Conservation (phyloP, 2,113 vertebrate genomes). For the Caranx ignobilis region DNA sequence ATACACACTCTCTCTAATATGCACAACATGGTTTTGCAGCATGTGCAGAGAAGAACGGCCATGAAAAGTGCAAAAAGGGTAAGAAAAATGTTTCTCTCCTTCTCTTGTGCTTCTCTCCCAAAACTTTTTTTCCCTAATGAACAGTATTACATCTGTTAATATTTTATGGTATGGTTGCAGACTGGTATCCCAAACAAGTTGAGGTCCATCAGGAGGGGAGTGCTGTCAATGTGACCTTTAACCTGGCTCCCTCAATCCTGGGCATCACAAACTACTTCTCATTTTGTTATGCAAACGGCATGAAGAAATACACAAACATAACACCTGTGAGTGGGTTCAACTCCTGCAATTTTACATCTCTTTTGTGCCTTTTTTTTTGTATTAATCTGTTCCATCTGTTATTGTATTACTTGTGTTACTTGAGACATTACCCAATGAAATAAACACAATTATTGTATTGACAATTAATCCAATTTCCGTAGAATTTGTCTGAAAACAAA, state of each 20-base stretch:
- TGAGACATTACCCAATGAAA: neutral
- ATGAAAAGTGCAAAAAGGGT: constrained; percentile 82
- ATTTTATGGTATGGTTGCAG: constrained; percentile 54
- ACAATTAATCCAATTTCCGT: neutral
- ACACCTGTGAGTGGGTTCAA: constrained; percentile 70
- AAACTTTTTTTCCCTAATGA: neutral
- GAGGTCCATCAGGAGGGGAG: constrained; percentile 74
- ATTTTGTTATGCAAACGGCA: constrained; percentile 70
- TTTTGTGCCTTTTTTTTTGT: neutral
- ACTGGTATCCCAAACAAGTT: constrained; percentile 83
- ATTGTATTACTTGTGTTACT: neutral
- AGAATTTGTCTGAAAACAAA: constrained; percentile 75
- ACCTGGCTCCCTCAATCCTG: constrained; percentile 82
- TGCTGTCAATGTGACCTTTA: constrained; percentile 81
- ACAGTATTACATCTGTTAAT: neutral
- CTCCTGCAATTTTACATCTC: neutral
- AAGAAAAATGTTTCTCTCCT: neutral
- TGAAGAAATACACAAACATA: constrained; percentile 71
- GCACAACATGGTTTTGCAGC: constrained; percentile 67
- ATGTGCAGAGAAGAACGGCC: constrained; percentile 82
- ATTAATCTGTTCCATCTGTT: neutral
- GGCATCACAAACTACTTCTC: constrained; percentile 82
- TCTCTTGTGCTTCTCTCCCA: neutral
- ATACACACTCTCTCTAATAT: neutral
- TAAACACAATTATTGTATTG: neutral